Percentiles rank a stretch among this genome's conserved stretches.
Evolutionary conservation across 2,113 vertebrate species (phyloP).

Genomic region (Leucoraja erinaceus): DNA sequence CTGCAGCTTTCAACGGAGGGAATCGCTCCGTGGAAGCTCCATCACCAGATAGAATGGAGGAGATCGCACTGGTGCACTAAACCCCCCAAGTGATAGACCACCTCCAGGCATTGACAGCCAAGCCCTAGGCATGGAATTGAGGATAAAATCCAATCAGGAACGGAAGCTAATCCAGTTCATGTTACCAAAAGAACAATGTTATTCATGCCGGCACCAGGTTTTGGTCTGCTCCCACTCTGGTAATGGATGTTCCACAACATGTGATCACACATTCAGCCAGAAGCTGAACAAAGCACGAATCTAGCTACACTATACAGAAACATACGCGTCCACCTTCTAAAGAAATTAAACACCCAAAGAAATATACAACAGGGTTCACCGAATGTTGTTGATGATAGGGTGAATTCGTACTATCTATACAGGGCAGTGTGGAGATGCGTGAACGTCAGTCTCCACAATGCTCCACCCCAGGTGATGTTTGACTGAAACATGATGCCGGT

Average conservation of each 20-base stretch:
- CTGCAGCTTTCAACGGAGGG: background rate
- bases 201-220: background rate
- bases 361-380: background rate
- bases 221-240: background rate
- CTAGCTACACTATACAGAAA: background rate
- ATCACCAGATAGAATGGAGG: background rate
- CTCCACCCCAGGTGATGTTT: background rate
- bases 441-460: background rate
- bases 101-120: background rate
- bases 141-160: background rate
- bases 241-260: conserved; percentile 14
- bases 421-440: background rate
- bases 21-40: conserved; percentile 12
- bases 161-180: no score
- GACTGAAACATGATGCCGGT: background rate
- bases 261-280: conserved; percentile 23
- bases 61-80: background rate
- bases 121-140: background rate
- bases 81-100: background rate
- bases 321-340: background rate
- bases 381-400: background rate
- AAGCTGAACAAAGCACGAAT: background rate
- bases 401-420: background rate
- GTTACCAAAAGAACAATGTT: background rate
- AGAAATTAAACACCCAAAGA: background rate